Base-by-base conservation (phyloP, 2,113 vertebrate species). In the Charina bottae region DNA sequence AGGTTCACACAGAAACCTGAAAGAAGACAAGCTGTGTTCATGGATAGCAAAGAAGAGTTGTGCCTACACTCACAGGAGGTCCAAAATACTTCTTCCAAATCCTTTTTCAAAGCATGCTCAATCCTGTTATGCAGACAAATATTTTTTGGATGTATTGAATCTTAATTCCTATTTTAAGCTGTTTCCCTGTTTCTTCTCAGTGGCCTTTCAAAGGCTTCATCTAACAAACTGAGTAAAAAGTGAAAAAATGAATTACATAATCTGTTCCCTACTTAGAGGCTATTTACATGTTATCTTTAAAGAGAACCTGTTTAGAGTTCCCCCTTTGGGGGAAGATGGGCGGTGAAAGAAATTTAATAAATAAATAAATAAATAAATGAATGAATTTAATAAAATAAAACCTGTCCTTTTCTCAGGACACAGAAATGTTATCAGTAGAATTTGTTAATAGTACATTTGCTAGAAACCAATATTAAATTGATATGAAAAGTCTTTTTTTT, bases 151-250 rank as follows among this genome's bases (percentile, higher is more conserved):
- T 26, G 64, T 89, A 83, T 87, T 24, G 91, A 2, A 0, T 94
- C 86, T 92, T 53, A 85, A 3, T 2, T 93, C 56, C 62, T 94
- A 56, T 23, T 88, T 62, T 59, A 49, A 46, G 88, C 93, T 23
- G 4, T 26, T 87, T 86, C 91, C 92, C 1, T 42, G 9, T 85
- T 90, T 93, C 56, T 55, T 94, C 59, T 55, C 28, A 86, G 86
- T 94, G 89, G 26, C 59, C 84, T 19, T 89, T 56, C 53, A 94
- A 95, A 86, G 95, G 89, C 46, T 93, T 84, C 62, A 90, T 64
- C 42, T 97, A 96, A 96, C 23, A 96, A 97, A 97, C 95, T 94
- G 93, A 4, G 88, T 94, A 90, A 90, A 96, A 96, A 90, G 59
- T 92, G 17, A 85, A n/a, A 96, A 96, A 97, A 95, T 96, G 94